Base-by-base conservation (phyloP, 2,797 vertebrate species). In the Triplophysa yarkandensis region DNA sequence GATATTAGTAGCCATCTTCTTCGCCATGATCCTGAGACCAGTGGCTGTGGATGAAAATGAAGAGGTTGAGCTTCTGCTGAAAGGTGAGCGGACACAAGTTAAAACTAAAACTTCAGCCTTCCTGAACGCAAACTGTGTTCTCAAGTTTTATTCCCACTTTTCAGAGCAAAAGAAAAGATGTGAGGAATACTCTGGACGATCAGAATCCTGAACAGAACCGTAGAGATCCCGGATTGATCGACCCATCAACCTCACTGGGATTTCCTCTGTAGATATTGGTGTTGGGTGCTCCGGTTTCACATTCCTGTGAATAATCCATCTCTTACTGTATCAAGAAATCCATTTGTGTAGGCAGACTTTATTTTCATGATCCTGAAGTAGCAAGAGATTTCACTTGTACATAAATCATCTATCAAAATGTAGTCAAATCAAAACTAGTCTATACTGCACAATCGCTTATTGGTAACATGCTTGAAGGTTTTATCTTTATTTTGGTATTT, bases 21-120 rank as follows among this genome's bases (percentile, higher is more conserved):
- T 95, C 34, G 92, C 93, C 3, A 82, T 95, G 82, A 81, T 94
- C 58, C 78, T 95, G 79, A 94, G 90, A 84, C 92, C 91, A 44
- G 91, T 92, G 0, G 86, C 90, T 21, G 83, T 90, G 69, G 92
- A 94, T 39, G 91, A 92, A 57, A 89, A 77, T 16, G 90, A 91
- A 43, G 92, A 94, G 79, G 80, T 89, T 0, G 88, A 89, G 32
- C 74, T 88, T 27, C 80, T 90, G 75, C 80, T 91, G 44, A 74
- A 75, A 69, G 87, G 93, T 93, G 86, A 86, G 87, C 76, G 69
- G 32, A 73, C 21, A 17, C 44, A 11, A 23, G 21, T 23, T 1
- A 52, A 16, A 69, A 9, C 8, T 28, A 2, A 0, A 17, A 16
- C 8, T 5, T 57, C 57, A 27, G 10, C 2, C 1, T 27, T 39